Evolutionary conservation across 2,888 invertebrate genomes (phyloP), one percentile per base, ranked within the genome.

Genomic region (Lymantria monacha): DNA sequence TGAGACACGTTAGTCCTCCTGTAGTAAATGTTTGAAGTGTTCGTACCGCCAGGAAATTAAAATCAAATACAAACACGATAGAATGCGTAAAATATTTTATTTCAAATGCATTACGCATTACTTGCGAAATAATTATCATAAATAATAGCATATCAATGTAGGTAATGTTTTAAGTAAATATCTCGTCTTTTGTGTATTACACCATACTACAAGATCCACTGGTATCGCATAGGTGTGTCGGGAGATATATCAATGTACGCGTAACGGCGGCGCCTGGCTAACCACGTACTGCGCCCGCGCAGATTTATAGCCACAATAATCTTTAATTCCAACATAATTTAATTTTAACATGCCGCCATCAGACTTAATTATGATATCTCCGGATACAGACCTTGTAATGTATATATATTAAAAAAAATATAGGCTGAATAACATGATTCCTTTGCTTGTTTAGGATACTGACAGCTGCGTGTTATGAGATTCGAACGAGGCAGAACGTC

Each of bases 301-400:
- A 74, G 79, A 83, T 83, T 84, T 85, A 84, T 77, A 69, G 63
- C 75, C 67, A 73, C 76, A 74, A 72, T 84, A 80, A 84, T 79
- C 74, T 85, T 85, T 86, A 82, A 86, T 84, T 83, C 73, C 67
- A 76, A 84, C 84, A 85, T 87, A 85, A 87, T 83, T 85, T 85
- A 83, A 85, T 83, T 83, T 81, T 79, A 85, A 85, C 85, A 86
- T 77, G 83, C 74, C 78, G 73, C 80, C 66, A 63, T 60, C 66
- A 64, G 78, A 73, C 81, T 84, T 86, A 85, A 86, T 86, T 85
- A 86, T 85, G 83, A 85, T 85, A 85, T 80, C 83, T 71, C 67
- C 66, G 50, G 73, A 78, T 74, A 74, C 72, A 60, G 63, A 55
- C 56, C 62, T 52, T 62, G 68, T 61, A 45, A 55, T 49, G 52